phyloP scores from a whole-genome alignment of 2,113 vertebrate species.

The Vanacampus margaritifer region DNA sequence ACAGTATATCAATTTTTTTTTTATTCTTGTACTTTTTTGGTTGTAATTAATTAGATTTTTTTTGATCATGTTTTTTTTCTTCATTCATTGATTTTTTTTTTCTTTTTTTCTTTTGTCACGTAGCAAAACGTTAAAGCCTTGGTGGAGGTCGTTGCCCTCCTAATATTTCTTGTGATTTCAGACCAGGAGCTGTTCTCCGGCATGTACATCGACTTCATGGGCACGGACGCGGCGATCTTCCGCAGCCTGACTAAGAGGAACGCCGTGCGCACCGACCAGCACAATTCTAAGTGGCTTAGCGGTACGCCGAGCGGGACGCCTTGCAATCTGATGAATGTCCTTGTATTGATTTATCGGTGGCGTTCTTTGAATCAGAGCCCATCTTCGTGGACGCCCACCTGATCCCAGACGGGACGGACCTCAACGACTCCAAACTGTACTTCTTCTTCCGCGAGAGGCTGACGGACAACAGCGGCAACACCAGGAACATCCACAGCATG shows the following conservation, averaged over 20 bases:
- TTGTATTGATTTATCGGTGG: not conserved
- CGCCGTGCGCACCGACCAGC: constrained; percentile 92
- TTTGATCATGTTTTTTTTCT: too few relatives aligned
- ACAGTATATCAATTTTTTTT: too few relatives aligned
- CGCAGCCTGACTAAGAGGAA: constrained; percentile 91
- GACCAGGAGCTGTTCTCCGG: constrained; percentile 97
- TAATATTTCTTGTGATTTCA: constrained; percentile 40
- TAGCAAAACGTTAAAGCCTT: too few relatives aligned
- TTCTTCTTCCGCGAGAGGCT: constrained; percentile 94
- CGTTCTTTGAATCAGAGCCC: constrained; percentile 75
- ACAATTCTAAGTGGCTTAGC: constrained; percentile 98
- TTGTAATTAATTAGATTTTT: too few relatives aligned
- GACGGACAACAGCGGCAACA: constrained; percentile 87
- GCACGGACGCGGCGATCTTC: constrained; percentile 95
- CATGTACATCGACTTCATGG: constrained; percentile 99
- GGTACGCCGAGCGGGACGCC: constrained; percentile 71
- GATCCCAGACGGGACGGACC: constrained; percentile 92
- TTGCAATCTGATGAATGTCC: not conserved
- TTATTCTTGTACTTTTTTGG: too few relatives aligned
- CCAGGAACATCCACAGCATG: constrained; percentile 94
- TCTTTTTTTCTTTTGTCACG: too few relatives aligned
- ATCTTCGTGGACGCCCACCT: constrained; percentile 93
- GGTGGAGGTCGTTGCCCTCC: too few relatives aligned
- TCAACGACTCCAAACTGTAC: constrained; percentile 92
- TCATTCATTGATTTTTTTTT: too few relatives aligned